These are phyloP conservation scores for Tenualosa ilisha DNA, from an alignment of 2,797 vertebrate genomes.

Conservation along the genomic window DNA sequence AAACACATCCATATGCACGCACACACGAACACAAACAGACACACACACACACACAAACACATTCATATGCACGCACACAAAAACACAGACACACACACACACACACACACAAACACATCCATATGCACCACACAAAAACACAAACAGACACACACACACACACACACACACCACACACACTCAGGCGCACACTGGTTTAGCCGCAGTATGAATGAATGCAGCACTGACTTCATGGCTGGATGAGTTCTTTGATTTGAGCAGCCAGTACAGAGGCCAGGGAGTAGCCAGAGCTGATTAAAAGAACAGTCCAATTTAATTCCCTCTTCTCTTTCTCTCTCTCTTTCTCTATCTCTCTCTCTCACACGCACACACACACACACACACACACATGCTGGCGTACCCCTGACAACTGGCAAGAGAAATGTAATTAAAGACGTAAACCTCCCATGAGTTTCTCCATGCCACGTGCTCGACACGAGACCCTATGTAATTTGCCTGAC, in stretches of 20 bases:
- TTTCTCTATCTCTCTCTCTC: conserved; percentile 60
- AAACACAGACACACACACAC: not conserved
- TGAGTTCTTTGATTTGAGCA: conserved; percentile 78
- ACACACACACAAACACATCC: not conserved
- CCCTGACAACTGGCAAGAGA: conserved; percentile 68
- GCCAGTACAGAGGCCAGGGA: conserved; percentile 50
- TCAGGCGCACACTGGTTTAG: conserved; percentile 63
- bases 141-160: conserved; percentile 35
- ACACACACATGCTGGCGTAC: not conserved
- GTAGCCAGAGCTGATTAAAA: conserved; percentile 71
- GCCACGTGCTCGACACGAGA: conserved; percentile 72
- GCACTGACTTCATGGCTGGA: conserved; percentile 65
- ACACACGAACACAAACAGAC: not conserved
- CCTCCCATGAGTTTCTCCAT: conserved; percentile 72
- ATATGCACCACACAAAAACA: not conserved
- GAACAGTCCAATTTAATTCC: conserved; percentile 78
- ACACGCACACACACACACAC: conserved; percentile 49
- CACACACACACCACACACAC: conserved; percentile 41
- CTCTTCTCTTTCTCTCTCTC: conserved; percentile 63
- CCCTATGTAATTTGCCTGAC: conserved; percentile 70
- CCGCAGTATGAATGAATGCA: conserved; percentile 69
- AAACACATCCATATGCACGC: not conserved
- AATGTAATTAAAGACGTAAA: conserved; percentile 79
- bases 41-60: conserved; percentile 22
- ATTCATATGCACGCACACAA: not conserved